These are phyloP conservation scores for Antennarius striatus DNA, from an alignment of 2,113 vertebrate species.

Conservation along the genomic window DNA sequence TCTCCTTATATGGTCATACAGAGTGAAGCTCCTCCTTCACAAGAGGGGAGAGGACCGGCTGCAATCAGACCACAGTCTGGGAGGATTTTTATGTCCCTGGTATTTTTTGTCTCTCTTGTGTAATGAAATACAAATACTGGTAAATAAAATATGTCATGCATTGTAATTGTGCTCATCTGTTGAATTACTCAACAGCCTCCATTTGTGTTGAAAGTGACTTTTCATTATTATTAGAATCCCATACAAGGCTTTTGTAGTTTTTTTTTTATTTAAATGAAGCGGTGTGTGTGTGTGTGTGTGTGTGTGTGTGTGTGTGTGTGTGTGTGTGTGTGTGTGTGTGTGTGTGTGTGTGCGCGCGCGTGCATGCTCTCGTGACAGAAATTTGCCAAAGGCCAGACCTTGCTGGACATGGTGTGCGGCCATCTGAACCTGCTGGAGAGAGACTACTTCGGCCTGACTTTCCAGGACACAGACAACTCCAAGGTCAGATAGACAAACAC, in stretches of 20 bases:
- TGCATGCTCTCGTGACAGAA: constrained; percentile 68
- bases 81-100: constrained; percentile 21
- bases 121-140: constrained; percentile 1
- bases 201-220: too few species aligned
- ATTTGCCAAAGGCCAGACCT: constrained; percentile 77
- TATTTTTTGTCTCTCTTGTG: constrained; percentile 12
- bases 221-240: background rate
- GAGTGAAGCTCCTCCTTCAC: constrained; percentile 40
- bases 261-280: background rate
- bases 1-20: constrained; percentile 45
- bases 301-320: constrained; percentile 3
- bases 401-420: constrained; percentile 83
- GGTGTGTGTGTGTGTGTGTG: constrained; percentile 11
- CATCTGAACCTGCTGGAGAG: constrained; percentile 84
- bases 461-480: constrained; percentile 77
- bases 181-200: background rate
- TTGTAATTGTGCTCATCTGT: too few species aligned
- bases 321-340: constrained; percentile 1
- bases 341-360: constrained; percentile 9
- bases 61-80: constrained; percentile 8
- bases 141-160: background rate
- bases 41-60: constrained; percentile 22
- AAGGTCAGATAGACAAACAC: constrained; percentile 66
- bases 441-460: constrained; percentile 81
- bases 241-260: too few species aligned